Conservation (phyloP, 2,113 vertebrate species). For the Bufo gargarizans region DNA sequence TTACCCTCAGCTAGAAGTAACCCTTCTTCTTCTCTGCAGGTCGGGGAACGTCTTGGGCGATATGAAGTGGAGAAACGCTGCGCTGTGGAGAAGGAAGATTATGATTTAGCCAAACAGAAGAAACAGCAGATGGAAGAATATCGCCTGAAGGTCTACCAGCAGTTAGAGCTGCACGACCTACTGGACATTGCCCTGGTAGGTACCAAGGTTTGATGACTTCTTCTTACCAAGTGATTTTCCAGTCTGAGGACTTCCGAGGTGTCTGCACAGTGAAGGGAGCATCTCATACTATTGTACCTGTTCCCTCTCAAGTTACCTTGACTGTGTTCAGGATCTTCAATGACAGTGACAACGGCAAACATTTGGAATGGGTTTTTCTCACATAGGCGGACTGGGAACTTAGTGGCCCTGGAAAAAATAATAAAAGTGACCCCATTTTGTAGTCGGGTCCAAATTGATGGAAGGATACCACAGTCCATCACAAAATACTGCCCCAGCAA, state of each 20-base stretch:
- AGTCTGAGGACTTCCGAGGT: background rate
- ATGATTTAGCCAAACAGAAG: slow-evolving; percentile 88
- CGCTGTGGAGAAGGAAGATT: slow-evolving; percentile 91
- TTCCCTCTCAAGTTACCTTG: too few species aligned
- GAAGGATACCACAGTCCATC: too few species aligned
- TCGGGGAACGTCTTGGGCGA: slow-evolving; percentile 86
- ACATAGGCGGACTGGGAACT: too few species aligned
- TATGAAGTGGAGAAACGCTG: slow-evolving; percentile 91
- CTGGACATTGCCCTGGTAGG: slow-evolving; percentile 76
- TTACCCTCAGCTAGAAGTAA: background rate
- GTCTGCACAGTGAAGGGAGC: background rate
- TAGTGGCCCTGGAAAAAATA: too few species aligned
- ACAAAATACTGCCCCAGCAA: too few species aligned
- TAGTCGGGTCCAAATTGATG: too few species aligned
- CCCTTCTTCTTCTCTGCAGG: slow-evolving; percentile 70
- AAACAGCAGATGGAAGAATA: slow-evolving; percentile 90
- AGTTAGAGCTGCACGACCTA: slow-evolving; percentile 85
- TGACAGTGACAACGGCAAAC: too few species aligned
- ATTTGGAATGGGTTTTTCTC: too few species aligned
- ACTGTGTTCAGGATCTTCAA: too few species aligned
- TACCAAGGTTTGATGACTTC: background rate
- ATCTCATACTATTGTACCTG: background rate
- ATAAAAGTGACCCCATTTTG: too few species aligned
- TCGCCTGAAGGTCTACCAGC: slow-evolving; percentile 83
- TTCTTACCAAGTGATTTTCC: background rate